phyloP scores from a whole-genome alignment of 2,888 invertebrate genomes.

The Seira sanloemensis region DNA sequence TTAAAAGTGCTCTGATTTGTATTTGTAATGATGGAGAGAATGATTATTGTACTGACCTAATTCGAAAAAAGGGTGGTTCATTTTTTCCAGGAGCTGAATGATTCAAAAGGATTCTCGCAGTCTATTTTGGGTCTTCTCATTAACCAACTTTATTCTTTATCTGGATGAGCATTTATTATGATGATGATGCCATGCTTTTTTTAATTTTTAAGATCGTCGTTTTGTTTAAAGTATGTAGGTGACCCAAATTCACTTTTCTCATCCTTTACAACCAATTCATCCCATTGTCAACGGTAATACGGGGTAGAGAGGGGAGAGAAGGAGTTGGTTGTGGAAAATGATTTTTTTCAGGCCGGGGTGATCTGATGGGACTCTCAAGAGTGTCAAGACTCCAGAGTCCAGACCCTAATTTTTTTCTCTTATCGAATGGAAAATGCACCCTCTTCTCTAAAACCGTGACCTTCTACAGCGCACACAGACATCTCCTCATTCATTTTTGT shows the following conservation, averaged over 20 bases:
- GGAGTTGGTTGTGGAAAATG: not conserved
- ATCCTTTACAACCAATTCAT: not conserved
- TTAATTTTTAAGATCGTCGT: not conserved
- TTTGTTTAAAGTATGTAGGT: not conserved
- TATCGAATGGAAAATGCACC: no score
- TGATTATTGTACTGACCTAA: conserved; percentile 14
- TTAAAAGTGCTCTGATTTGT: conserved; percentile 5
- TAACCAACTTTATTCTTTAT: conserved; percentile 5
- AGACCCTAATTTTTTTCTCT: no score
- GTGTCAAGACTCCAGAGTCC: no score
- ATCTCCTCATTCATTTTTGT: no score
- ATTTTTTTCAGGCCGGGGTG: no score
- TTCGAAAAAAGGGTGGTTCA: conserved; percentile 16
- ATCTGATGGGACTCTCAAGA: no score
- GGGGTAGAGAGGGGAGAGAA: not conserved
- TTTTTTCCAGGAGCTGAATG: not conserved
- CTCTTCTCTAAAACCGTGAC: no score
- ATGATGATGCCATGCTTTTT: conserved; percentile 8
- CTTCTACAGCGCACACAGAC: no score
- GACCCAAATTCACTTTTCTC: conserved; percentile 3
- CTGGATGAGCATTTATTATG: conserved; percentile 8
- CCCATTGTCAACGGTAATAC: conserved; percentile 5
- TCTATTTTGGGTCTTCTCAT: conserved; percentile 1
- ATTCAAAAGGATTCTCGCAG: not conserved
- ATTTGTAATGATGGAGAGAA: not conserved